Evolutionary conservation across 1,140 invertebrate species (phyloP), one percentile per base, ranked within the genome.

Genomic region (Cydia splendana): DNA sequence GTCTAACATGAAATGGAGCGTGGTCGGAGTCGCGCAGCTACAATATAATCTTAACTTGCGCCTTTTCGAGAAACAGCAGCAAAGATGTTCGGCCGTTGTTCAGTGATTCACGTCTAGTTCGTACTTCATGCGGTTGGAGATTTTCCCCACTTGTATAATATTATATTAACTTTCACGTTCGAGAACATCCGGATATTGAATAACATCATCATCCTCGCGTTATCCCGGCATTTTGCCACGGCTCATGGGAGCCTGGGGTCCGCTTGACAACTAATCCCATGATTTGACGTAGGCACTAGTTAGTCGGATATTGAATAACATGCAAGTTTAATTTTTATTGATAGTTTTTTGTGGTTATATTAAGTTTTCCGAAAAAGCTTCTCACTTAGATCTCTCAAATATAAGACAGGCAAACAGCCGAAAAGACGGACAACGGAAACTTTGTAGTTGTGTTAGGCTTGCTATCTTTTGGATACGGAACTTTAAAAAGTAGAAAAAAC

Each of bases 21-120:
- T 71, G 30, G 67, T 71, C 15, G 28, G 65, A 65, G 65, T 28
- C 65, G 30, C 30, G 34, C 24, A 28, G 20, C 65, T 67, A 71
- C 67, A 71, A 71, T 71, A 71, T 71, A 71, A 71, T 71, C 34
- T 38, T 71, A 45, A 71, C 34, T 71, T 71, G 67, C 34, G 30
- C 24, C 67, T 67, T 67, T 67, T 34, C 30, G 13, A 67, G 30
- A n/a, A 42, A 38, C 67, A 71, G n/a, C 67, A 38, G n/a, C 67
- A 38, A 71, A 71, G 67, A 71, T 34, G 67, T 71, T 71, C 67
- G 67, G 13, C 15, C 67, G 34, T 38, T 71, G 67, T 71, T 71
- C 67, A n/a, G 34, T 38, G 30, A 42, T 71, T 71, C 67, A 34
- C 67, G 30, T 18, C 15, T 18, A 42, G 28, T 34, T 69, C 15